Evolutionary conservation across 2,797 vertebrate species (phyloP).

Genomic region (Gouania willdenowi): DNA sequence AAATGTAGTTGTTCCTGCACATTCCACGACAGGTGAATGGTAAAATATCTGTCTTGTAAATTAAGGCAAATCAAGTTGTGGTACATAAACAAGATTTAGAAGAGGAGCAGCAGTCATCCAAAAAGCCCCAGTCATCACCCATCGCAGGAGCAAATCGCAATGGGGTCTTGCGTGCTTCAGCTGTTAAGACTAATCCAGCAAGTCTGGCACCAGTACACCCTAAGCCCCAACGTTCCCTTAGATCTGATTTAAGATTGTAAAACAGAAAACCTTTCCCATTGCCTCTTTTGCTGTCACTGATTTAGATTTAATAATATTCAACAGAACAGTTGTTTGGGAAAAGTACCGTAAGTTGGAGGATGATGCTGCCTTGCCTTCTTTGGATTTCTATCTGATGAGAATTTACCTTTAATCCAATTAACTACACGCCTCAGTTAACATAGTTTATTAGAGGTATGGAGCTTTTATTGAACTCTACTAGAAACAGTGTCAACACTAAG

Average conservation of each 20-base stretch:
- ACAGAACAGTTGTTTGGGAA: no score
- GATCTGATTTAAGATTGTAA: constrained; percentile 36
- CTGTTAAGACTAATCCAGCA: constrained; percentile 62
- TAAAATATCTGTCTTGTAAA: constrained; percentile 29
- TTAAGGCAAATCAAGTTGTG: constrained; percentile 44
- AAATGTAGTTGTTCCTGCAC: no score
- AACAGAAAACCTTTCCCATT: constrained; percentile 10
- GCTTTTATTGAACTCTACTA: no score
- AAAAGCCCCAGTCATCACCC: constrained; percentile 45
- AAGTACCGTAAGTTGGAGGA: no score
- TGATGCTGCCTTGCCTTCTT: no score
- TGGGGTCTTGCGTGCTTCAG: constrained; percentile 50
- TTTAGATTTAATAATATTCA: no score
- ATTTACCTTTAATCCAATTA: no score
- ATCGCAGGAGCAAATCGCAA: constrained; percentile 44
- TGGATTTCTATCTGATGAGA: no score
- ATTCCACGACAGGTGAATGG: no score
- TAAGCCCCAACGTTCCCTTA: constrained; percentile 21
- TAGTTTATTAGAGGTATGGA: no score
- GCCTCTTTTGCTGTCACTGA: constrained; percentile 2
- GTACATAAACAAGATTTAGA: constrained; percentile 38
- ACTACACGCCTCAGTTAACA: no score
- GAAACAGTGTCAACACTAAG: no score
- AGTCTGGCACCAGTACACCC: constrained; percentile 41
- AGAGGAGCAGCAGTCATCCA: constrained; percentile 44